These are phyloP conservation scores for Poeciliopsis occidentalis DNA, from an alignment of 2,113 vertebrate species.

Conservation along the genomic window DNA sequence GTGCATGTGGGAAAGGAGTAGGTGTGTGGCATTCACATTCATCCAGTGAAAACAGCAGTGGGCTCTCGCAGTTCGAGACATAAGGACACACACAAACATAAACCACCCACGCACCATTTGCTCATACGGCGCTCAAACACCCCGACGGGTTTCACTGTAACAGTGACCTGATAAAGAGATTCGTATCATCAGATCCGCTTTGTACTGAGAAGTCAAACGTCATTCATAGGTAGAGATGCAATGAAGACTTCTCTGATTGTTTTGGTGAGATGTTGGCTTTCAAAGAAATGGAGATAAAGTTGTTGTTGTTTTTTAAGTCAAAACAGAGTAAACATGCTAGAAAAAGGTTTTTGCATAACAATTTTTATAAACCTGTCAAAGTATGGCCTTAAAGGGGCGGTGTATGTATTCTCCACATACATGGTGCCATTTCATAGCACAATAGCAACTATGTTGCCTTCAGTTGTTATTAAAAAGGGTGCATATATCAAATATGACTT, in stretches of 20 bases:
- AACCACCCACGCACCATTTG: constrained; percentile 49
- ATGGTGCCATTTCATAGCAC: no score
- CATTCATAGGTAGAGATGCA: not conserved
- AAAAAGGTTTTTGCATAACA: not conserved
- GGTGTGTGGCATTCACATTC: constrained; percentile 64
- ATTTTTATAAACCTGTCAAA: not conserved
- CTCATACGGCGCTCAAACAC: constrained; percentile 15
- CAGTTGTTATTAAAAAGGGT: no score
- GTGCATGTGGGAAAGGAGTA: constrained; percentile 65
- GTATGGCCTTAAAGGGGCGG: not conserved
- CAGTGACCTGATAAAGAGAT: constrained; percentile 19
- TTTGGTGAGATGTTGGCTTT: no score
- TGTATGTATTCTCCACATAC: no score
- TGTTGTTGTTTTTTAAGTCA: no score
- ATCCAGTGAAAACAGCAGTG: constrained; percentile 59
- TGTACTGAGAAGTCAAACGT: constrained; percentile 25
- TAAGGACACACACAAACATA: constrained; percentile 49
- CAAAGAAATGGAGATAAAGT: no score
- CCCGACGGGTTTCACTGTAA: constrained; percentile 23
- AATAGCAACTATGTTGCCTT: no score
- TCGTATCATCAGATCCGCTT: not conserved
- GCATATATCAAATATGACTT: no score
- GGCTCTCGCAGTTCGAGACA: constrained; percentile 54
- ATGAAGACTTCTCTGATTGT: not conserved
- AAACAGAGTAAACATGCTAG: no score